Conservation (phyloP, 2,888 invertebrate genomes). For the Scaptomyza caliginosa region DNA sequence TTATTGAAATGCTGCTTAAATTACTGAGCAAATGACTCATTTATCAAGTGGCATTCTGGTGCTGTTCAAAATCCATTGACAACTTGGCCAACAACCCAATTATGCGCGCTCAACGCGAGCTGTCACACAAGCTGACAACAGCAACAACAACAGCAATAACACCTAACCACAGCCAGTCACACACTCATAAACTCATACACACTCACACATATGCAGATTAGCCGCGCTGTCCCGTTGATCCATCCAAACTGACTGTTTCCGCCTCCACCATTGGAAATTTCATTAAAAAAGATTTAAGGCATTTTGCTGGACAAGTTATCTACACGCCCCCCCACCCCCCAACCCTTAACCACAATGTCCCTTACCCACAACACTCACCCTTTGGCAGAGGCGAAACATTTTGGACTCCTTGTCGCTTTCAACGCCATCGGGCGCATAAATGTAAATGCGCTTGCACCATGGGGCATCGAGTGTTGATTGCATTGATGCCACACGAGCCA, state of each 20-base stretch:
- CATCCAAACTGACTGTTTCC: constrained; percentile 11
- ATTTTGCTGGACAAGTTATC: constrained; percentile 54
- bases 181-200: background rate
- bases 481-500: constrained; percentile 23
- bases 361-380: background rate
- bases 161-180: constrained; percentile 3
- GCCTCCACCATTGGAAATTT: constrained; percentile 56
- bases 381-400: background rate
- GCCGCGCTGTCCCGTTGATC: constrained; percentile 34
- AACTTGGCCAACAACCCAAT: constrained; percentile 60
- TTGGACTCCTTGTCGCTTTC: constrained; percentile 21
- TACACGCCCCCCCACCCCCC: too few relatives aligned
- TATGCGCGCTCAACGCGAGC: constrained; percentile 51
- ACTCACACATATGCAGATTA: constrained; percentile 42
- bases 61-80: constrained; percentile 52
- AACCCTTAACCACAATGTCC: background rate
- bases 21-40: constrained; percentile 78
- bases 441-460: constrained; percentile 59
- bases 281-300: constrained; percentile 77
- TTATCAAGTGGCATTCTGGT: constrained; percentile 65
- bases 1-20: constrained; percentile 76
- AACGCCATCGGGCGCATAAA: constrained; percentile 59
- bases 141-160: constrained; percentile 14
- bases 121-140: constrained; percentile 51
- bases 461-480: constrained; percentile 53